These are phyloP conservation scores for Mastacembelus armatus DNA, from an alignment of 2,797 vertebrate genomes.

Conservation along the genomic window DNA sequence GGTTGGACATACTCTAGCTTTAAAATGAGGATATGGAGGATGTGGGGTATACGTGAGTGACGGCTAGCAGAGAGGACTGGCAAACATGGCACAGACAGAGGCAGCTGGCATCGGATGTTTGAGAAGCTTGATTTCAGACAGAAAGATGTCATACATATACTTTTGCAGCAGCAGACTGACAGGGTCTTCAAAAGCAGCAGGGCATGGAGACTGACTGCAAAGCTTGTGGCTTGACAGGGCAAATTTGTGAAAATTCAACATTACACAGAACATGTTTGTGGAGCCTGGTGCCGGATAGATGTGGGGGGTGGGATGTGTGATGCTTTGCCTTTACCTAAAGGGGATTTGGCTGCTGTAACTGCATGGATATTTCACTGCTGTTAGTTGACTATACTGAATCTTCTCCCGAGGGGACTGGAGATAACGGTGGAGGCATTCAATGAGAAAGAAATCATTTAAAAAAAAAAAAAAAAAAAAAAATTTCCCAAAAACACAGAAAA, in stretches of 20 bases:
- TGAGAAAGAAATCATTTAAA: constrained; percentile 44
- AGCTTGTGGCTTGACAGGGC: constrained; percentile 49
- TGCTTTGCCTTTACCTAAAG: constrained; percentile 62
- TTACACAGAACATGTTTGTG: constrained; percentile 67
- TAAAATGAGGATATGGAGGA: constrained; percentile 32
- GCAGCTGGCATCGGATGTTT: constrained; percentile 42
- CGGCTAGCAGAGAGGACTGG: constrained; percentile 39
- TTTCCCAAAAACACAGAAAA: constrained; percentile 51
- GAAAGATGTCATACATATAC: constrained; percentile 59
- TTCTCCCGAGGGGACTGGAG: constrained; percentile 58
- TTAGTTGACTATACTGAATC: constrained; percentile 59
- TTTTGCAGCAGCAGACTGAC: constrained; percentile 51
- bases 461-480: constrained; percentile 44
- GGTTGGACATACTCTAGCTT: constrained; percentile 28
- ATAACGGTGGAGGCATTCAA: constrained; percentile 51
- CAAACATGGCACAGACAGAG: constrained; percentile 40
- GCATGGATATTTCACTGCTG: constrained; percentile 70
- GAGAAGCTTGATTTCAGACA: constrained; percentile 60
- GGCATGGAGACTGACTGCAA: constrained; percentile 51
- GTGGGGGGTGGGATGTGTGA: constrained; percentile 16
- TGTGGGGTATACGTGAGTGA: constrained; percentile 24
- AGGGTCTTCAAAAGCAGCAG: constrained; percentile 56
- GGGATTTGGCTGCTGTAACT: constrained; percentile 64
- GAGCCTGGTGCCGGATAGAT: constrained; percentile 44
- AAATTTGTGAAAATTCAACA: constrained; percentile 66